These are phyloP conservation scores for Tragulus kanchil DNA, from an alignment of 2,113 vertebrate genomes.

Conservation along the genomic window DNA sequence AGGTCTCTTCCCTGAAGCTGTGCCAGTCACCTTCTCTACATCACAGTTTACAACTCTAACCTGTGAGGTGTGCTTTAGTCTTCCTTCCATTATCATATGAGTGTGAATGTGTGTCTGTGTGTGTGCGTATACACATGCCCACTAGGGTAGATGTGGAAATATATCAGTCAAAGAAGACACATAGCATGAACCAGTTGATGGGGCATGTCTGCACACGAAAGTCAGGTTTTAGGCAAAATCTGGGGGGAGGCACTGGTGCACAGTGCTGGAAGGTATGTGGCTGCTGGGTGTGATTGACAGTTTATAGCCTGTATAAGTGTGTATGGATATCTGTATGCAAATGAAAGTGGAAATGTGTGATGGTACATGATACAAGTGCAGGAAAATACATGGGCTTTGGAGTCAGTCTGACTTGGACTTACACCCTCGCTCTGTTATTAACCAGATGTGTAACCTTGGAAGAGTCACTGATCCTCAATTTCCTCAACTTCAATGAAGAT, in stretches of 20 bases:
- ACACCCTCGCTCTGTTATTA: neutral
- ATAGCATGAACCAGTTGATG: neutral
- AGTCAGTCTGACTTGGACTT: neutral
- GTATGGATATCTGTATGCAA: neutral
- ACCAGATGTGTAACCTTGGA: slow-evolving; percentile 21
- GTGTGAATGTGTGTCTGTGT: neutral
- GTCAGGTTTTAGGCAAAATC: slow-evolving; percentile 57
- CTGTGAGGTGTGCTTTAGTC: neutral
- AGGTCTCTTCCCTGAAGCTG: neutral
- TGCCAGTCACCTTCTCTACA: neutral
- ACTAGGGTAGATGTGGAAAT: slow-evolving; percentile 67
- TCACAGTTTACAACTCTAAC: neutral
- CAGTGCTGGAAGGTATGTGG: slow-evolving; percentile 53
- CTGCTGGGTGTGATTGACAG: neutral
- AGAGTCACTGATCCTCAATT: neutral
- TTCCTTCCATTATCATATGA: neutral
- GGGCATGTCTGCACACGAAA: slow-evolving; percentile 63
- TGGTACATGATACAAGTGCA: neutral
- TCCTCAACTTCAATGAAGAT: slow-evolving; percentile 14
- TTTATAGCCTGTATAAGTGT: neutral
- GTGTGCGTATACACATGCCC: neutral
- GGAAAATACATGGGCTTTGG: neutral
- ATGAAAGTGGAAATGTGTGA: neutral
- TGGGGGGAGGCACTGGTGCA: slow-evolving; percentile 70
- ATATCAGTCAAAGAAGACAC: neutral